These are phyloP conservation scores for Noctua comes DNA, from an alignment of 2,888 invertebrate species.

Conservation along the genomic window DNA sequence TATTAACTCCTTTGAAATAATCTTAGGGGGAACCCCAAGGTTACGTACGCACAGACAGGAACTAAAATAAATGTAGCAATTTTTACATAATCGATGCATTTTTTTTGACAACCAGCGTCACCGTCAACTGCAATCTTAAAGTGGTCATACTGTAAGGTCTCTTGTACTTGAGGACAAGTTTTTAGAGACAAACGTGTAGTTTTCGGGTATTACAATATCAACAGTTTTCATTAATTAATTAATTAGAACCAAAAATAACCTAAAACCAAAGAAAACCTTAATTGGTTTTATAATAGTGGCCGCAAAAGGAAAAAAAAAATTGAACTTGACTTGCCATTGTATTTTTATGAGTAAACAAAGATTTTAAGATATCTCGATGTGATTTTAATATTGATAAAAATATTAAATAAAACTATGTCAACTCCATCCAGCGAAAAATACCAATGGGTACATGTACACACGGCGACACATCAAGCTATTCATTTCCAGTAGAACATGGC, in stretches of 20 bases:
- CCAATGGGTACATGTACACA: no score
- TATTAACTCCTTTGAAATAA: neutral
- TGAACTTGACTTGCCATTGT: neutral
- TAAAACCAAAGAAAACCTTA: neutral
- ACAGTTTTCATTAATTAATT: no score
- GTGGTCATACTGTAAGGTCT: no score
- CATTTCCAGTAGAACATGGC: no score
- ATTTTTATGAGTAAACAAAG: neutral
- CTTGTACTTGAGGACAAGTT: no score
- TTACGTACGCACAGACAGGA: neutral
- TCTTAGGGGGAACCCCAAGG: neutral
- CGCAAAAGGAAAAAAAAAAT: neutral
- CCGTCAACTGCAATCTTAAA: no score
- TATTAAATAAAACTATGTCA: neutral
- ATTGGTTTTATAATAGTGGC: neutral
- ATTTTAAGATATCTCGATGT: neutral
- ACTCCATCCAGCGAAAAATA: neutral
- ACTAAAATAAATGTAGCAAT: no score
- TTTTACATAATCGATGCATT: no score
- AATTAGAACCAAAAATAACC: neutral
- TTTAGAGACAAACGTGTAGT: neutral
- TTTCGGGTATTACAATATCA: neutral
- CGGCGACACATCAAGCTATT: no score
- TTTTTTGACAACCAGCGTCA: no score
- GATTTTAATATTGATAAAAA: neutral